Percentiles rank a stretch among this genome's conserved stretches.
These are phyloP conservation scores for Pseudanteris insignis DNA, from an alignment of 2,888 invertebrate genomes.

Conservation along the genomic window DNA sequence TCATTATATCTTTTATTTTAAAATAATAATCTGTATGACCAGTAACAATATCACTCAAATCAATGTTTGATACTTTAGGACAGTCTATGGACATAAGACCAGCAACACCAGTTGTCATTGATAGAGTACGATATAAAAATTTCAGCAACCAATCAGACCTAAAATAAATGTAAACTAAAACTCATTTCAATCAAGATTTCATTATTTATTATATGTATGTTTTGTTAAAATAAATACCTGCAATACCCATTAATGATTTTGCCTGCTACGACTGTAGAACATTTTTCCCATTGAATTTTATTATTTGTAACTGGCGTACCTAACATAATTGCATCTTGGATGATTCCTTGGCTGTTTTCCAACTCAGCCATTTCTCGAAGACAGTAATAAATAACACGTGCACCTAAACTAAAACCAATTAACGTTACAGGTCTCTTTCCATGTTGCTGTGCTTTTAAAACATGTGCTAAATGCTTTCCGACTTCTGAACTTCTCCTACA, in stretches of 20 bases:
- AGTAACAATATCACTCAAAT: conserved; percentile 69
- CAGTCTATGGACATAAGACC: conserved; percentile 70
- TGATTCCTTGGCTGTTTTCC: conserved; percentile 70
- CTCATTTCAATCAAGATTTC: no score
- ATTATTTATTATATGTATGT: not conserved
- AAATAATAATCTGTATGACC: conserved; percentile 72
- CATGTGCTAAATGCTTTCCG: conserved; percentile 73
- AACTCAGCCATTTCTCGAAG: conserved; percentile 69
- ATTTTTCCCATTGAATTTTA: conserved; percentile 69
- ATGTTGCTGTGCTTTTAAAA: conserved; percentile 71
- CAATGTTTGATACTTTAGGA: conserved; percentile 70
- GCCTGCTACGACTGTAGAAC: conserved; percentile 71
- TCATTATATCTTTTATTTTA: conserved; percentile 69
- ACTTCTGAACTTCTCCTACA: conserved; percentile 71
- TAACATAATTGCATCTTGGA: conserved; percentile 73
- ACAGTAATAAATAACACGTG: conserved; percentile 75
- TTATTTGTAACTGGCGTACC: conserved; percentile 73
- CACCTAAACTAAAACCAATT: conserved; percentile 75
- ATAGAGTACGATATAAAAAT: conserved; percentile 74
- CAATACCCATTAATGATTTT: conserved; percentile 75
- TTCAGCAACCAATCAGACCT: conserved; percentile 74
- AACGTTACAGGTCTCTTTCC: conserved; percentile 74
- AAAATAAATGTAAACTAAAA: no score
- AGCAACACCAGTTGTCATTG: conserved; percentile 71
- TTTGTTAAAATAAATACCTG: no score